These are phyloP conservation scores for Ericerus pela DNA, from an alignment of 1,140 invertebrate species.

Conservation along the genomic window DNA sequence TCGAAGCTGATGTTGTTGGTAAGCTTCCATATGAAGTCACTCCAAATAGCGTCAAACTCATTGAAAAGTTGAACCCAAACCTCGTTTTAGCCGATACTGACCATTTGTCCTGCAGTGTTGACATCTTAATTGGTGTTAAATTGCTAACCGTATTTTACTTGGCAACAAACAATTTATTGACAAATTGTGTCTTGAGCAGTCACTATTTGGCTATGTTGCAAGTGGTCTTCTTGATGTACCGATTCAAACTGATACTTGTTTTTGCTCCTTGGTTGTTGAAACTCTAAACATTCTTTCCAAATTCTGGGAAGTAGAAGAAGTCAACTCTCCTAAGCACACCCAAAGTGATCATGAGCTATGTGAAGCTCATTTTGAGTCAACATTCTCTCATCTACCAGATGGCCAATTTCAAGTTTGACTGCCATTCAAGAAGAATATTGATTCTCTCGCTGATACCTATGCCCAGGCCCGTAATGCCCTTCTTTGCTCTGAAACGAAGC, in stretches of 20 bases:
- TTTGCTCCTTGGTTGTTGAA: neutral
- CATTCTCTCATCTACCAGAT: neutral
- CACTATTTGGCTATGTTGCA: neutral
- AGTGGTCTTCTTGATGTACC: neutral
- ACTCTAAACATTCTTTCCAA: neutral
- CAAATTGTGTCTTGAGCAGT: neutral
- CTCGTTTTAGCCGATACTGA: neutral
- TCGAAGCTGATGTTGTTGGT: neutral
- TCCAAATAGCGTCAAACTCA: neutral
- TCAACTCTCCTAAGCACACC: neutral
- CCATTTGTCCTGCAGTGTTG: neutral
- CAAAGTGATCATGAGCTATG: neutral
- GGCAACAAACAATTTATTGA: neutral
- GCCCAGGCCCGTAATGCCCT: slow-evolving; percentile 17
- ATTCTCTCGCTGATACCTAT: slow-evolving; percentile 18
- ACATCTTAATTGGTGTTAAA: neutral
- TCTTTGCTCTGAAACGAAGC: slow-evolving; percentile 22
- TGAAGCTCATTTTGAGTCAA: neutral
- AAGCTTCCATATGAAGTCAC: neutral
- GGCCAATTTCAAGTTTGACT: slow-evolving; percentile 24
- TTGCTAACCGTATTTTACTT: neutral
- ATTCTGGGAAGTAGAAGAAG: slow-evolving; percentile 9
- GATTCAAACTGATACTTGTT: neutral
- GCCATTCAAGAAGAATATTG: slow-evolving; percentile 22
- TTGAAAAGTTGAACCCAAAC: neutral